phyloP scores from a whole-genome alignment of 2,113 vertebrate species.

The Oncorhynchus nerka region DNA sequence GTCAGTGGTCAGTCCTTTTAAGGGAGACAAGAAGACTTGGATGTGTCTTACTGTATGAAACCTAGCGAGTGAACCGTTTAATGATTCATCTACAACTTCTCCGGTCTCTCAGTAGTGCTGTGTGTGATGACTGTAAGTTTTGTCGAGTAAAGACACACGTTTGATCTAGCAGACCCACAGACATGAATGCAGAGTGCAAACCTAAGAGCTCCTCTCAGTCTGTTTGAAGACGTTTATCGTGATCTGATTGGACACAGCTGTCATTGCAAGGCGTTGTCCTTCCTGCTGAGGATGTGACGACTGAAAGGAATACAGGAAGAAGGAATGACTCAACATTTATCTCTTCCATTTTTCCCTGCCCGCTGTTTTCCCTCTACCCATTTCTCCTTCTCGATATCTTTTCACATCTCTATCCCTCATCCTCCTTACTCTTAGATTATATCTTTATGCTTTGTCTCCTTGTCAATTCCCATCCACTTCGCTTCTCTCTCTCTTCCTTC shows the following conservation, averaged over 20 bases:
- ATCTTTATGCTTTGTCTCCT: too few species aligned
- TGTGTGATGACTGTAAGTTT: constrained; percentile 22
- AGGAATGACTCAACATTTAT: constrained; percentile 6
- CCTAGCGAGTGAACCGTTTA: neutral
- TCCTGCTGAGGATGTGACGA: constrained; percentile 13
- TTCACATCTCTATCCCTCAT: too few species aligned
- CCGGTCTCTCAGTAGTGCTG: neutral
- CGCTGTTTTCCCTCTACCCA: neutral
- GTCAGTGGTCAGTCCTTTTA: too few species aligned
- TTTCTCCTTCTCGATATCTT: neutral
- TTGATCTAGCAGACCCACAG: constrained; percentile 33
- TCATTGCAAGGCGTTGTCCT: constrained; percentile 28
- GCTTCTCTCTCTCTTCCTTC: too few species aligned
- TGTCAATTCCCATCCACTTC: too few species aligned
- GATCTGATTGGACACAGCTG: constrained; percentile 41
- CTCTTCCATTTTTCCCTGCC: too few species aligned
- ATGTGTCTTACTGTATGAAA: too few species aligned
- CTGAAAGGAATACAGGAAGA: constrained; percentile 16
- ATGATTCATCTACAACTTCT: neutral
- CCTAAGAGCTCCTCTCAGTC: constrained; percentile 19
- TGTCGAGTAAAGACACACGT: constrained; percentile 35
- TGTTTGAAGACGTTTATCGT: constrained; percentile 14
- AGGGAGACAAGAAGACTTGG: too few species aligned
- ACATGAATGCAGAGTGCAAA: constrained; percentile 29
- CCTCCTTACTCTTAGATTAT: neutral